These are phyloP conservation scores for Biston stratarius DNA, from an alignment of 2,888 invertebrate species.

Conservation along the genomic window DNA sequence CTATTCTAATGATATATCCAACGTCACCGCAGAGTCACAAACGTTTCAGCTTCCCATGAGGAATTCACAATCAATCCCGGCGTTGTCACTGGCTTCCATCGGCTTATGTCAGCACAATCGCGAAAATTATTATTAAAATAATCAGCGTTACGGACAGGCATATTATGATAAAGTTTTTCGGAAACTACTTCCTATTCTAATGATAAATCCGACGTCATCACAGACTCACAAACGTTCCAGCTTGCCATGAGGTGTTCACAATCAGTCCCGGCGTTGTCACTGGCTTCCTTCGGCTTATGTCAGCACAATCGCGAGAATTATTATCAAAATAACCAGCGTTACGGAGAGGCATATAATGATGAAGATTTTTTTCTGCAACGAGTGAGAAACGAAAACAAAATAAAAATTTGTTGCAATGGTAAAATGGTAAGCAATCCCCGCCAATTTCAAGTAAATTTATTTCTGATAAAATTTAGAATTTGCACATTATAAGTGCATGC, in stretches of 20 bases:
- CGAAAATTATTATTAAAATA: constrained; percentile 91
- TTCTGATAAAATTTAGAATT: neutral
- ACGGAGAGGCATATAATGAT: constrained; percentile 94
- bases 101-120: constrained; percentile 60
- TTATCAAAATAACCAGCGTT: constrained; percentile 91
- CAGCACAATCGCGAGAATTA: constrained; percentile 86
- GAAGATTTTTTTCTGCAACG: constrained; percentile 95
- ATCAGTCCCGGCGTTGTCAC: constrained; percentile 53
- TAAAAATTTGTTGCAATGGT: constrained; percentile 34
- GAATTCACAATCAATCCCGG: constrained; percentile 18
- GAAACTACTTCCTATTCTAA: no score
- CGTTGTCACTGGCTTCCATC: constrained; percentile 52
- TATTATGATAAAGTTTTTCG: constrained; percentile 95
- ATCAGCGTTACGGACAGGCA: constrained; percentile 92
- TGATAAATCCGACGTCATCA: neutral
- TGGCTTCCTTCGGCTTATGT: constrained; percentile 34
- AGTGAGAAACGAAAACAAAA: constrained; percentile 56
- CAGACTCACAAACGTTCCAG: neutral
- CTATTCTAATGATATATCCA: neutral
- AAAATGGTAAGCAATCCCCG: constrained; percentile 7
- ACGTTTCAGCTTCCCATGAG: constrained; percentile 27
- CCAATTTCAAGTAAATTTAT: neutral
- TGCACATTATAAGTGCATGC: neutral
- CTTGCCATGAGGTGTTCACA: constrained; percentile 32
- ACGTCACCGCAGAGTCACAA: neutral